A percentile compares a stretch with the other conserved stretches of the same genome.
These are phyloP conservation scores for Poeciliopsis retropinna DNA, from an alignment of 2,113 vertebrate genomes.

Conservation along the genomic window DNA sequence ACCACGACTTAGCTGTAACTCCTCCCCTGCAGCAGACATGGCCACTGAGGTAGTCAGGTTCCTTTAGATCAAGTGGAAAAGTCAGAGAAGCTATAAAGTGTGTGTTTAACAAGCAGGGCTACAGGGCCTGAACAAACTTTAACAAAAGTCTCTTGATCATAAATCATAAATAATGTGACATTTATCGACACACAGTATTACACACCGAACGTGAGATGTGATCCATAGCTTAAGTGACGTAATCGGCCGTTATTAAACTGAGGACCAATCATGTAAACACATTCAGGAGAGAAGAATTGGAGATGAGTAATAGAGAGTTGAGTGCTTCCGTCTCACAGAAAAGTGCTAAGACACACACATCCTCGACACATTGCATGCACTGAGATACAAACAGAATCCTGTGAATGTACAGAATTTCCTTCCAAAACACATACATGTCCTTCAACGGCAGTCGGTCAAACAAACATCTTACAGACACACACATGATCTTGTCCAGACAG, in stretches of 20 bases:
- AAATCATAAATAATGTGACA: constrained; percentile 51
- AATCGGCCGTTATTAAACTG: constrained; percentile 63
- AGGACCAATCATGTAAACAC: constrained; percentile 71
- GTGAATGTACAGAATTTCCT: neutral
- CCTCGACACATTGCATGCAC: constrained; percentile 31
- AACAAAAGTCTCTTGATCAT: constrained; percentile 29
- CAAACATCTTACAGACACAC: constrained; percentile 35
- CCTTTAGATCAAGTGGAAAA: neutral
- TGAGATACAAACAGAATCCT: constrained; percentile 25
- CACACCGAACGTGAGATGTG: constrained; percentile 35
- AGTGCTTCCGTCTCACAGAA: constrained; percentile 15
- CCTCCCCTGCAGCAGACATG: neutral
- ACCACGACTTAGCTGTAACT: neutral
- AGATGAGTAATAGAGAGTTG: constrained; percentile 38
- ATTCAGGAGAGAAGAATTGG: constrained; percentile 58
- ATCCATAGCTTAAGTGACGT: constrained; percentile 42
- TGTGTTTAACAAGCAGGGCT: constrained; percentile 20
- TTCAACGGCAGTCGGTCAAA: constrained; percentile 34
- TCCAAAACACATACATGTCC: constrained; percentile 31
- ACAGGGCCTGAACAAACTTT: constrained; percentile 30
- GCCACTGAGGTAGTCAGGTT: neutral
- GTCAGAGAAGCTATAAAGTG: neutral
- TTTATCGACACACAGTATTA: constrained; percentile 51
- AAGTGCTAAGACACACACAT: constrained; percentile 30
- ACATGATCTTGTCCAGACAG: constrained; percentile 49